Evolutionary conservation across 2,113 vertebrate genomes (phyloP).

Genomic region (Propithecus coquereli): DNA sequence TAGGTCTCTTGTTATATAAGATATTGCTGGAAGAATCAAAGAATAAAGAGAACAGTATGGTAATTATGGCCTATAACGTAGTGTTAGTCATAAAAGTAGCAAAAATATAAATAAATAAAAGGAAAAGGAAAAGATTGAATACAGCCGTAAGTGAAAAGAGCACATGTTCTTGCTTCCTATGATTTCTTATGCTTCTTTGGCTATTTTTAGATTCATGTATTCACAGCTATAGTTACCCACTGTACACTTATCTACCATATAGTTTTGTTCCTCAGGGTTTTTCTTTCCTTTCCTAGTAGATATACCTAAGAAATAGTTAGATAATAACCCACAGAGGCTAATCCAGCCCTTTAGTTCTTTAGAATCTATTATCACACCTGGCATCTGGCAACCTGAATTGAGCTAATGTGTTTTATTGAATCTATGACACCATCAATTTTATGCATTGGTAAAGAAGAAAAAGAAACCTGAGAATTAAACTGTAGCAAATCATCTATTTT

Average conservation of each 20-base stretch:
- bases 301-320: background rate
- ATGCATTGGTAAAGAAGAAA: background rate
- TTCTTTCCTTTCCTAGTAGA: background rate
- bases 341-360: background rate
- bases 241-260: background rate
- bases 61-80: background rate
- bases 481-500: background rate
- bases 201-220: background rate
- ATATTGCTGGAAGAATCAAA: background rate
- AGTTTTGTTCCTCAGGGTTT: background rate
- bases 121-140: background rate
- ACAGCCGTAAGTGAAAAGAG: background rate
- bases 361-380: background rate
- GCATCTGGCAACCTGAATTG: background rate
- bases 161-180: background rate
- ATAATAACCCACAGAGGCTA: background rate
- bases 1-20: background rate
- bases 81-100: background rate
- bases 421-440: background rate
- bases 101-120: background rate
- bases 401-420: background rate
- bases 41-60: background rate
- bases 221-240: background rate
- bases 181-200: background rate
- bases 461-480: background rate